phyloP scores from a whole-genome alignment of 1,140 invertebrate species.

The Liolophura sinensis region DNA sequence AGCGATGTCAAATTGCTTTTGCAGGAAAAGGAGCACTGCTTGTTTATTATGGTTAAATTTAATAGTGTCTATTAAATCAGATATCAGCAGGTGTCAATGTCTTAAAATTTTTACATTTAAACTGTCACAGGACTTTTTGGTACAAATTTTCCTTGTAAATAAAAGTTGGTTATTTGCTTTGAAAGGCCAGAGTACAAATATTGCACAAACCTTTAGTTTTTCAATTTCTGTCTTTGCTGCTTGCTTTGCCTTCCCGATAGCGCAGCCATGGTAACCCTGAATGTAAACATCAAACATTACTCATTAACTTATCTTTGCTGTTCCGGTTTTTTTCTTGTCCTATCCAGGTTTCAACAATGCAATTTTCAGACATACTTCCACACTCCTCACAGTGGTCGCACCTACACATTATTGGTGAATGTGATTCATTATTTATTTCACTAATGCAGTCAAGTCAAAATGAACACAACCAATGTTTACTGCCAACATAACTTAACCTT shows the following conservation, averaged over 20 bases:
- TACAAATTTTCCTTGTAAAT: too few relatives aligned
- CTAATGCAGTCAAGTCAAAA: too few relatives aligned
- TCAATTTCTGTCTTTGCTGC: conserved; percentile 99
- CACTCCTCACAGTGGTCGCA: background rate
- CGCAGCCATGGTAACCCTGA: conserved; percentile 95
- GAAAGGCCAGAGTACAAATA: conserved; percentile 4
- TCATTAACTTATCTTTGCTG: background rate
- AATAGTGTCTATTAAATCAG: background rate
- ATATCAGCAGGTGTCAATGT: background rate
- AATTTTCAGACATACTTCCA: background rate
- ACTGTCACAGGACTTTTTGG: background rate
- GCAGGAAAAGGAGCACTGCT: background rate
- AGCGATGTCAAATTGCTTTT: too few relatives aligned
- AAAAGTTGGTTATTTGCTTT: background rate
- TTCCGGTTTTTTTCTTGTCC: background rate
- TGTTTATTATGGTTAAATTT: too few relatives aligned
- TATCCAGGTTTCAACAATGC: background rate
- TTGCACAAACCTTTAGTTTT: conserved; percentile 76
- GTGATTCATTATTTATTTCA: too few relatives aligned
- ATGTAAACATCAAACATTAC: conserved; percentile 30
- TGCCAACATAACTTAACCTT: background rate
- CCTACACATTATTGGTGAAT: too few relatives aligned
- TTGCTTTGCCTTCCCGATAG: conserved; percentile 97
- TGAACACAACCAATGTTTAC: background rate
- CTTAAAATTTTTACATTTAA: background rate